Percentiles rank a stretch among this genome's conserved stretches.
phyloP scores from a whole-genome alignment of 1,140 invertebrate species.

The Pararge aegeria region DNA sequence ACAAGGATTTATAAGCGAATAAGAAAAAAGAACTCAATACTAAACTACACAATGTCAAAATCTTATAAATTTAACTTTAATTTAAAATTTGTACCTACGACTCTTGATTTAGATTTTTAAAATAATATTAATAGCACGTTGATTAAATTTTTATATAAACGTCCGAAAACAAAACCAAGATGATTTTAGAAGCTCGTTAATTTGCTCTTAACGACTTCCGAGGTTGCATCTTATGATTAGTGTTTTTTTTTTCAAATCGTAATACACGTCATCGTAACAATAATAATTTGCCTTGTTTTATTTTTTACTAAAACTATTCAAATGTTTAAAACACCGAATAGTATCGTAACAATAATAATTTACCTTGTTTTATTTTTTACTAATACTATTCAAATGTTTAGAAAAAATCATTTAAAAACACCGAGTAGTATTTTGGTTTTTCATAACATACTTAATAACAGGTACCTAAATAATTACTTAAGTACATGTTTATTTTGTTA shows the following conservation, averaged over 20 bases:
- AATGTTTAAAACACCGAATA: no score
- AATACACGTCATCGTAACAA: neutral
- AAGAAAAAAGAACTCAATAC: no score
- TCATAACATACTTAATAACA: no score
- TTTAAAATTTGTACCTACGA: no score
- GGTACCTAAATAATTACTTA: no score
- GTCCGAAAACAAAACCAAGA: slow-evolving; percentile 9
- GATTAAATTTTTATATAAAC: neutral
- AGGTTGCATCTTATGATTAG: neutral
- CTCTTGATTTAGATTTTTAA: no score
- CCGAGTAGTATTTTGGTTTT: no score
- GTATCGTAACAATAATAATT: neutral
- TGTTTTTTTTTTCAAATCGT: neutral
- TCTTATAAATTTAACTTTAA: no score
- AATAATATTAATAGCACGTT: neutral
- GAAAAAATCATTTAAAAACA: no score
- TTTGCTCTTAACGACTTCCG: slow-evolving; percentile 18
- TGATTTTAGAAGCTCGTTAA: slow-evolving; percentile 8
- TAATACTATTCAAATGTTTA: neutral
- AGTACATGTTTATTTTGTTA: no score
- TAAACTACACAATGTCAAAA: no score
- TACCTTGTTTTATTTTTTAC: neutral
- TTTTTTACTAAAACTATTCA: neutral
- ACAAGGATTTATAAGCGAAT: no score
- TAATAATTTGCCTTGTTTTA: neutral